Evolutionary conservation across 2,888 invertebrate genomes (phyloP), one percentile per base, ranked within the genome.

Genomic region (Ornithoptera priamus): DNA sequence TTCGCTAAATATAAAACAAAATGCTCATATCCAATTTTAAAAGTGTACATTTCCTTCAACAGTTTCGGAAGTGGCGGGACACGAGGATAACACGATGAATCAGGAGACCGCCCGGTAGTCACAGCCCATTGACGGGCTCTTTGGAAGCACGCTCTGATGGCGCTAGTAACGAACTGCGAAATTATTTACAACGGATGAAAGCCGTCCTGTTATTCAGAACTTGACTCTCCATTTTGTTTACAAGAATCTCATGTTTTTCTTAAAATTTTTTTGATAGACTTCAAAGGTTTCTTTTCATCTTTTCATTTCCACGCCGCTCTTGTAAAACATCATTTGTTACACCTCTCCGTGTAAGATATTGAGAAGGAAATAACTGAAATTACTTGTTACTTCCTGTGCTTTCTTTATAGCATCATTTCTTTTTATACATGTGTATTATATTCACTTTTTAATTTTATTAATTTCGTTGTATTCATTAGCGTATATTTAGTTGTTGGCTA

Each of bases 141-240:
- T 79, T 76, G 76, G 73, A 30, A 64, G 63, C 74, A 78, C 81
- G 83, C 78, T 76, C 77, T 75, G 76, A 76, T 78, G 79, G 69
- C 72, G 70, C 66, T 75, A 65, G 77, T 79, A 85, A 85, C 82
- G 85, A 83, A 77, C 80, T 83, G 81, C 81, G 79, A 81, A 83
- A 85, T 85, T 78, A 81, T 77, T 75, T 75, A 68, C 77, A 77
- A 78, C 76, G 75, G 72, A 76, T 73, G 76, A 75, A 76, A 72
- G 75, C 75, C 59, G 36, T 62, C 71, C 72, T 75, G 74, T 73
- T 69, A 69, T 71, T 71, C 67, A 66, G 72, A 74, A 53, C 75
- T 73, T 74, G 75, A 76, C 72, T 53, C 20, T 74, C 72, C 75
- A 20, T 68, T 77, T 75, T 74, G 68, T 74, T 74, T 74, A 74